These are phyloP conservation scores for Corythornis cristatus DNA, from an alignment of 2,113 vertebrate genomes.

Conservation along the genomic window DNA sequence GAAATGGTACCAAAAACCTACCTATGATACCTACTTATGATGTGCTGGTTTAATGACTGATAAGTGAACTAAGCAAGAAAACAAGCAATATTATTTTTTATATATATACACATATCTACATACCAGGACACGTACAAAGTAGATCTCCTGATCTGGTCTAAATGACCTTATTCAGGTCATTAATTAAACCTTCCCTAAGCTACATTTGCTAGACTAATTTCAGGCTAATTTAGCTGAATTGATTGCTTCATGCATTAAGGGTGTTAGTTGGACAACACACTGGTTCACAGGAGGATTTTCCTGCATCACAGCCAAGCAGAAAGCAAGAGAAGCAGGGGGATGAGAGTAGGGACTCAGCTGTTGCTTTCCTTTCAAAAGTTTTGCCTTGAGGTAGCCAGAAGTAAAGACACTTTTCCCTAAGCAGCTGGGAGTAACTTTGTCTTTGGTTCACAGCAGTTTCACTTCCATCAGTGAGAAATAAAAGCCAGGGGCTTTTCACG, in stretches of 20 bases:
- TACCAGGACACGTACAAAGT: not conserved
- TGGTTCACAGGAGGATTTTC: not conserved
- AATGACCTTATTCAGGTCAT: not conserved
- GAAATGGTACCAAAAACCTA: not conserved
- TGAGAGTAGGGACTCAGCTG: not conserved
- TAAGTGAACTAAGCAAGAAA: not conserved
- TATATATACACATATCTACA: accelerated
- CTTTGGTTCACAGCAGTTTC: not conserved
- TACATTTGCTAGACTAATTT: not conserved
- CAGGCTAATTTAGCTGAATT: not conserved
- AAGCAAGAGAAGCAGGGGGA: not conserved
- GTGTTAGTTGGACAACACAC: not conserved
- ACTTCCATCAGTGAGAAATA: not conserved
- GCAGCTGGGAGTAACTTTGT: not conserved
- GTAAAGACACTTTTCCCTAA: not conserved
- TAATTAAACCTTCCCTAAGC: not conserved
- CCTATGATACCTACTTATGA: not conserved
- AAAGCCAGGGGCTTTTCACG: not conserved
- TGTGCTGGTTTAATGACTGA: not conserved
- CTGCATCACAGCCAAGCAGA: not conserved
- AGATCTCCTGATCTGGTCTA: not conserved
- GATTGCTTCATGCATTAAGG: not conserved
- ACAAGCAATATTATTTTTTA: not conserved
- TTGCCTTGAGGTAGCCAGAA: not conserved
- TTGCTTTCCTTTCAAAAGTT: not conserved